Conservation (phyloP, 2,888 invertebrate genomes). For the Nasonovia ribisnigri region DNA sequence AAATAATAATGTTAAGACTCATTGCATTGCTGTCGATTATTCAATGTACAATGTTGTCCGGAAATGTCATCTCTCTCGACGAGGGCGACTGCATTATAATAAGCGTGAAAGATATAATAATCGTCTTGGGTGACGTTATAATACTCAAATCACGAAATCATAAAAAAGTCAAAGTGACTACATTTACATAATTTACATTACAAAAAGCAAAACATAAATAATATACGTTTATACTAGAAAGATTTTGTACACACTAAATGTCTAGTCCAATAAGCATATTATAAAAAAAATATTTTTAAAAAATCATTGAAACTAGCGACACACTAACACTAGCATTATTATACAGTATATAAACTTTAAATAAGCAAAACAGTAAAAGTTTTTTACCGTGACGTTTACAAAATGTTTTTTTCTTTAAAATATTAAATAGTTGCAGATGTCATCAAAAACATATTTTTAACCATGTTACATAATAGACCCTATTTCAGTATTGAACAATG, state of each 20-base stretch:
- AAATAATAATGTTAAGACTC: conserved; percentile 35
- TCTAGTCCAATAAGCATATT: background rate
- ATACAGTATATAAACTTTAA: background rate
- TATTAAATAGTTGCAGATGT: background rate
- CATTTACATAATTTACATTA: conserved; percentile 33
- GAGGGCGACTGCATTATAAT: conserved; percentile 17
- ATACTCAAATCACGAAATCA: conserved; percentile 44
- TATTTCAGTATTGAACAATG: background rate
- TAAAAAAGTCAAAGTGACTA: conserved; percentile 34
- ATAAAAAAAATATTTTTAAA: background rate
- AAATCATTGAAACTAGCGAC: background rate
- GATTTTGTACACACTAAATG: background rate
- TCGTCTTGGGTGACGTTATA: conserved; percentile 24
- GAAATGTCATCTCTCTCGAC: conserved; percentile 36
- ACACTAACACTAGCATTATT: background rate
- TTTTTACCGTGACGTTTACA: background rate
- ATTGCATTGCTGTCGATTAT: conserved; percentile 13
- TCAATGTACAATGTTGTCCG: conserved; percentile 23
- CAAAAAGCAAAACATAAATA: background rate
- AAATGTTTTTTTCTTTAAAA: background rate
- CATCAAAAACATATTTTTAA: background rate
- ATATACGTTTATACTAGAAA: background rate
- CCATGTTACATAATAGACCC: background rate
- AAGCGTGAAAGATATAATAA: background rate
- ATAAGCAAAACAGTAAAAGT: background rate